Evolutionary conservation across 1,140 invertebrate genomes (phyloP), one percentile per base, ranked within the genome.

Genomic region (Chymomyza costata): DNA sequence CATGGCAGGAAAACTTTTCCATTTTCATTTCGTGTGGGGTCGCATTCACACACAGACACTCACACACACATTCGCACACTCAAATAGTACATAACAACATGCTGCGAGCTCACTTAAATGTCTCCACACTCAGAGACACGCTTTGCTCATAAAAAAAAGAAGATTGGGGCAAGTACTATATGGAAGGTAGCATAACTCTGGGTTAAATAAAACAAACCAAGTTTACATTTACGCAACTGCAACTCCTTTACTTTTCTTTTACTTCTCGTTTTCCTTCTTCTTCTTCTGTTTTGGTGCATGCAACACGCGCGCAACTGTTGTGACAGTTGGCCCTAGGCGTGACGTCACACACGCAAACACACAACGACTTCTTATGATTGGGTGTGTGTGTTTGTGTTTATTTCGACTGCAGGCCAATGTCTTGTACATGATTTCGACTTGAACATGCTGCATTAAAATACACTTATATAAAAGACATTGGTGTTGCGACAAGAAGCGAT

Each of bases 21-120:
- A 76, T 76, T 74, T 78, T 52, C 66, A 71, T 76, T 78, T 60
- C 71, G 52, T 66, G 46, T 71, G 56, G 19, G 31, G 13, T 56
- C 25, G 11, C 31, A 3, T 25, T 25, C 35, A 45, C 11, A 11
- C 31, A 19, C 35, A 21, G 14, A 14, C 31, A 43, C 2, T 6
- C 13, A 21, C 18, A 14, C 31, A 43, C 2, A 14, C 13, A 15
- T 18, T n/a, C 18, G 19, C 6, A 15, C 31, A 43, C 18, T 39
- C n/a, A 7, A 21, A 32, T 16, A 28, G 15, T 14, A 25, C 21
- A 25, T 25, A 25, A n/a, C n/a, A n/a, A n/a, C n/a, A 45, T 37
- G 49, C 30, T 48, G 41, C 30, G 45, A 45, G 35, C 62, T 44
- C 47, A 54, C 59, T 69, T 57, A 43, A 56, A 68, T 69, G 51